These are phyloP conservation scores for Cyrtorhinus lividipennis DNA, from an alignment of 1,140 invertebrate genomes.

Conservation along the genomic window DNA sequence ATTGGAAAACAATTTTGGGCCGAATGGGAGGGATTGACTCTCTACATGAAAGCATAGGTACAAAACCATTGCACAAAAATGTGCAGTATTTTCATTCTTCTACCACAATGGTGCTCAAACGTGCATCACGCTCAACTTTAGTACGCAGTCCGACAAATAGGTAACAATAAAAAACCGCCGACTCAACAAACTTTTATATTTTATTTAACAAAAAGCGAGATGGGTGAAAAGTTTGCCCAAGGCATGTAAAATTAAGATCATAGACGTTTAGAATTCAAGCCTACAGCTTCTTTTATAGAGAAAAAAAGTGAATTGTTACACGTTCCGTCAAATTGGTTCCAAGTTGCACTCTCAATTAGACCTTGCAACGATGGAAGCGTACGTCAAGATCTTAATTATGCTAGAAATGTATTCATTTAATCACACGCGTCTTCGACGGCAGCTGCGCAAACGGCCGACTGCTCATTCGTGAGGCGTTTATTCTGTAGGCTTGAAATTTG, in stretches of 20 bases:
- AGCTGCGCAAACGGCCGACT: neutral
- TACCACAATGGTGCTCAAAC: no score
- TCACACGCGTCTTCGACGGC: neutral
- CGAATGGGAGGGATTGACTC: no score
- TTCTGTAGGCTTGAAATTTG: slow-evolving; percentile 19
- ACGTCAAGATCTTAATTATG: neutral
- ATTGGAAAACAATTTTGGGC: no score
- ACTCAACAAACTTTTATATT: slow-evolving; percentile 20
- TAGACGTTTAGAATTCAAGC: slow-evolving; percentile 19
- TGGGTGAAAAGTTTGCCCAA: slow-evolving; percentile 19
- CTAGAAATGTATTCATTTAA: neutral
- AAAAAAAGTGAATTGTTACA: no score
- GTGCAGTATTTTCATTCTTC: no score
- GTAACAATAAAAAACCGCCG: neutral
- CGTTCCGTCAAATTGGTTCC: no score
- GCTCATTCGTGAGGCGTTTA: neutral
- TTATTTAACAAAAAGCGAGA: slow-evolving; percentile 22
- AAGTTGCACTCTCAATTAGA: no score
- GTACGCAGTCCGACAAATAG: no score
- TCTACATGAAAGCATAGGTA: no score
- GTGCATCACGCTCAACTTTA: no score
- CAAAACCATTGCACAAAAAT: no score
- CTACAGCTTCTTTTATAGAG: no score
- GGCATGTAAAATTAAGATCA: slow-evolving; percentile 21
- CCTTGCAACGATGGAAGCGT: neutral